Base-by-base conservation (phyloP, 2,888 invertebrate genomes). In the Drosophila mimica region DNA sequence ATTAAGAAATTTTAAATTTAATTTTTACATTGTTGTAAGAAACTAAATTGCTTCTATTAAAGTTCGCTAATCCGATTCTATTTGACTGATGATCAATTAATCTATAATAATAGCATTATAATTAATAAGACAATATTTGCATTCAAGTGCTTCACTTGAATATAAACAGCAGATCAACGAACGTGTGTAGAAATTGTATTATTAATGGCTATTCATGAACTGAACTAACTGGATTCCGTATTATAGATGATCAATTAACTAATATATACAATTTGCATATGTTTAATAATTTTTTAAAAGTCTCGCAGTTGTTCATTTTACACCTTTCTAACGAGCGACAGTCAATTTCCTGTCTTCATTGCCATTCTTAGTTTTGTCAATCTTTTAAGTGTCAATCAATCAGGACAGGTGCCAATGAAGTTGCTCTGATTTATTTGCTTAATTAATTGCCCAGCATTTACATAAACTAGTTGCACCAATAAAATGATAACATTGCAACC, bases 361-460 rank as follows among this genome's bases (percentile, higher is more conserved):
- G 46, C 25, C 46, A 8, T 25, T 46, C 46, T 25, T 15, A 36
- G 48, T 65, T 31, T 54, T 25, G 40, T 33, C 40, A 38, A n/a
- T 20, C 57, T 52, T 71, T 60, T 53, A 70, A 51, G n/a, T 40
- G 48, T 17, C 79, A 61, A 43, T 49, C 74, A 65, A 36, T 54
- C 43, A 48, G 73, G 65, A 51, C 31, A 70, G 66, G 72, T 72
- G 59, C 56, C 69, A 72, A 74, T 68, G 73, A 67, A 79, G 61
- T 43, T 36, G 68, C 43, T 51, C 62, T 79, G 73, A 89, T 78
- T 87, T 84, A 84, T 83, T 83, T 68, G 63, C 65, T 76, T 85
- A 88, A 90, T 88, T 88, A 82, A 88, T 72, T 82, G 83, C 30
- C 51, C 46, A 58, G 71, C 82, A 88, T 76, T 87, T 71, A 73